phyloP scores from a whole-genome alignment of 1,140 invertebrate genomes.

The Bacillus rossius region DNA sequence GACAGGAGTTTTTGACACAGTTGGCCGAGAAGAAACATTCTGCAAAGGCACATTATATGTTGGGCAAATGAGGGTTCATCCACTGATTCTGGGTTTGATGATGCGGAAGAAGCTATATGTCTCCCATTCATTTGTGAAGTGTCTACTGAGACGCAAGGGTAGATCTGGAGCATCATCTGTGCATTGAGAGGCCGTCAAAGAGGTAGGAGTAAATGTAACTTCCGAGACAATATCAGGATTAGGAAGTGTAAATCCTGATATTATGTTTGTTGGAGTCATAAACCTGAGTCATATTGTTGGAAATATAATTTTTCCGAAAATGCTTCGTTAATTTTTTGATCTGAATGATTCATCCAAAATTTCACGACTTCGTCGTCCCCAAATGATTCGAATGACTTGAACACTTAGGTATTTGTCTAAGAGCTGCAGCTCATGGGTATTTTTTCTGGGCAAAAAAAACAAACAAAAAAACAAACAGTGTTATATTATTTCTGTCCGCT shows the following conservation, averaged over 20 bases:
- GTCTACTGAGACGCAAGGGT: too few species aligned
- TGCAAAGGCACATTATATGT: too few species aligned
- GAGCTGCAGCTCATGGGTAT: conserved; percentile 39
- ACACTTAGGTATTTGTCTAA: conserved; percentile 37
- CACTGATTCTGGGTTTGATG: too few species aligned
- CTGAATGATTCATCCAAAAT: conserved; percentile 25
- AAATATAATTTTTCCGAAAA: conserved; percentile 23
- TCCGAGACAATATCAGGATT: conserved; percentile 29
- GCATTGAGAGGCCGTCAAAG: conserved; percentile 28
- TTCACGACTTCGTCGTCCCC: conserved; percentile 36
- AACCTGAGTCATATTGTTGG: conserved; percentile 29
- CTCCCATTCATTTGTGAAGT: too few species aligned
- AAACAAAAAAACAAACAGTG: conserved; percentile 36
- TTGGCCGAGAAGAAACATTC: too few species aligned
- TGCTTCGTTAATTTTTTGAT: conserved; percentile 27
- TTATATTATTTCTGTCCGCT: conserved; percentile 32
- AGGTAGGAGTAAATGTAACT: conserved; percentile 28
- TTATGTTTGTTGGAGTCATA: conserved; percentile 27
- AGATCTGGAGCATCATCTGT: conserved; percentile 12
- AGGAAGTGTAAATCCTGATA: conserved; percentile 28
- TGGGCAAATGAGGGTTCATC: too few species aligned
- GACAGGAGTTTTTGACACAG: too few species aligned
- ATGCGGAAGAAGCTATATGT: too few species aligned
- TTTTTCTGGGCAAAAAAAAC: conserved; percentile 37
- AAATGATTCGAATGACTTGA: conserved; percentile 33